Percentiles rank a stretch among this genome's conserved stretches.
Evolutionary conservation across 2,888 invertebrate species (phyloP).

Genomic region (Amphiduros pacificus): DNA sequence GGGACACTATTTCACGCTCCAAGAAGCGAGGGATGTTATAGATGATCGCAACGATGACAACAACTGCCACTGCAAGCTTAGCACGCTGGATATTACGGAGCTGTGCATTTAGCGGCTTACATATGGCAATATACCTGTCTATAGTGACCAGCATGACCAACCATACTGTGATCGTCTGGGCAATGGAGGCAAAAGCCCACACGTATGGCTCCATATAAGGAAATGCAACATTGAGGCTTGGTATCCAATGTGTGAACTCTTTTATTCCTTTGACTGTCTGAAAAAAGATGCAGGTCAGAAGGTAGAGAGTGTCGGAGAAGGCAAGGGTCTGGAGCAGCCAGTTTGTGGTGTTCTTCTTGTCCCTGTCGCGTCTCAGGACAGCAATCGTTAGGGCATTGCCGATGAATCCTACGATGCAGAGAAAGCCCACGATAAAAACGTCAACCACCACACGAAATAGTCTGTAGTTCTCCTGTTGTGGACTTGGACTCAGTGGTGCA

Average conservation of each 20-base stretch:
- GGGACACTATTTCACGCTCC: constrained; percentile 25
- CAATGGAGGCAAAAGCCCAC: constrained; percentile 30
- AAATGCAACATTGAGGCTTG: constrained; percentile 13
- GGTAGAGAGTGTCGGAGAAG: constrained; percentile 30
- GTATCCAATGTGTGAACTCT: constrained; percentile 27
- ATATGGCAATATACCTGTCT: constrained; percentile 35
- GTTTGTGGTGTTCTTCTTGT: constrained; percentile 28
- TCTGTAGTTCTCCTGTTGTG: constrained; percentile 2
- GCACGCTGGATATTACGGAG: constrained; percentile 26
- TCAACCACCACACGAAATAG: constrained; percentile 25
- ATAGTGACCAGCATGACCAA: constrained; percentile 32
- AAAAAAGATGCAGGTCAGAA: constrained; percentile 30
- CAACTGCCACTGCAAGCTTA: constrained; percentile 23
- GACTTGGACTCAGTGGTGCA: too few species aligned
- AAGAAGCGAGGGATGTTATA: constrained; percentile 35
- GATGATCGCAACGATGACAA: constrained; percentile 26
- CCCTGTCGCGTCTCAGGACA: constrained; percentile 28
- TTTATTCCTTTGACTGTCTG: constrained; percentile 27
- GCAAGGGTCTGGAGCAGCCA: constrained; percentile 33
- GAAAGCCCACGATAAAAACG: constrained; percentile 27
- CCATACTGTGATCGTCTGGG: constrained; percentile 34
- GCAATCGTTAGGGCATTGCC: constrained; percentile 30
- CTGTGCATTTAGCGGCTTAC: constrained; percentile 26
- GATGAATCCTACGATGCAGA: constrained; percentile 29
- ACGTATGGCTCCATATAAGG: constrained; percentile 24